These are phyloP conservation scores for Pandemis cinnamomeana DNA, from an alignment of 2,888 invertebrate species.

Conservation along the genomic window DNA sequence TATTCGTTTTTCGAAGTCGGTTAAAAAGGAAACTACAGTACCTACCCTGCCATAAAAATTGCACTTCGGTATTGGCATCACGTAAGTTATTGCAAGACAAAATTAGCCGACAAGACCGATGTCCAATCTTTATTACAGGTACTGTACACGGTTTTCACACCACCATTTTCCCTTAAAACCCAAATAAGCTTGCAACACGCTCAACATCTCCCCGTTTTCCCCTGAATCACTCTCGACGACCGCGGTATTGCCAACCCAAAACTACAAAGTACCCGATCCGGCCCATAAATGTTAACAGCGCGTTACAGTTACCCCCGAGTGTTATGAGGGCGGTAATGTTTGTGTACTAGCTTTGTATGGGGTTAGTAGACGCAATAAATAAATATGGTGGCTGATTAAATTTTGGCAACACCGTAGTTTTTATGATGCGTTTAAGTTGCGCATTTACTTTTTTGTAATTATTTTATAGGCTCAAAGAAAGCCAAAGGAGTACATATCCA, in stretches of 20 bases:
- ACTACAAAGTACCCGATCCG: slow-evolving; percentile 25
- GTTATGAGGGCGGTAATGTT: slow-evolving; percentile 4
- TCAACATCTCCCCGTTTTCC: background rate
- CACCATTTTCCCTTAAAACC: background rate
- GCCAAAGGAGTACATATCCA: background rate
- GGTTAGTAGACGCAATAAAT: background rate
- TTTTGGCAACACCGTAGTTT: background rate
- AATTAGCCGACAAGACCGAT: too few relatives aligned
- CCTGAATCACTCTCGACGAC: background rate
- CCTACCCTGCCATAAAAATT: too few relatives aligned
- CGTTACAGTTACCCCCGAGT: slow-evolving; percentile 11
- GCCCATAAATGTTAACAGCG: slow-evolving; percentile 40
- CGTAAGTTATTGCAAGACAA: too few relatives aligned
- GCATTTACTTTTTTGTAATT: background rate
- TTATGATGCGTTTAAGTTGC: background rate
- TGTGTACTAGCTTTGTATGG: slow-evolving; percentile 1
- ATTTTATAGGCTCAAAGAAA: too few relatives aligned
- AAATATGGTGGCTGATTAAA: background rate
- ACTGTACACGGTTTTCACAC: background rate
- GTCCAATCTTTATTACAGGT: too few relatives aligned
- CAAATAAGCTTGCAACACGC: background rate
- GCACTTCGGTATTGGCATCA: too few relatives aligned
- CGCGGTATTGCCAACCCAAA: background rate
- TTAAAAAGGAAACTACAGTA: too few relatives aligned
- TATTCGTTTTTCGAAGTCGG: too few relatives aligned